Evolutionary conservation across 2,797 vertebrate genomes (phyloP), one percentile per base, ranked within the genome.

Genomic region (Anisognathus igniventris): DNA sequence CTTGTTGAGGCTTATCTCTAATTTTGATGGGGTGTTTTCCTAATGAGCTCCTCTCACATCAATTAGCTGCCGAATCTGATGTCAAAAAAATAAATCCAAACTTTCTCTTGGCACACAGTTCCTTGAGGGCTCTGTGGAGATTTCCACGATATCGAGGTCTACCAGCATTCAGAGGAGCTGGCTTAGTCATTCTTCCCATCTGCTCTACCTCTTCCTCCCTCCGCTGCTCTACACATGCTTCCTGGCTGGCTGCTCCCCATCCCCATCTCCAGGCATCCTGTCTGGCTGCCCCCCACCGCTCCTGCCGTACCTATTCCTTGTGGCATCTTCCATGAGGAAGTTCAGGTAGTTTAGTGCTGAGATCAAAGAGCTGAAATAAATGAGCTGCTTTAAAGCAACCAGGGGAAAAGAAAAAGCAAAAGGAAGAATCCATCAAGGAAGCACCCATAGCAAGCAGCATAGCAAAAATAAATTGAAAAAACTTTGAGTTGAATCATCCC

Each of bases 131-230:
- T 95, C 62, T 90, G 45, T 73, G 85, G 88, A 96, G 95, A 86
- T 93, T 96, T 97, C 96, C 91, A 78, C 6, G 20, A 70, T 92
- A 78, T 40, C 0, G 0, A 95, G 95, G 90, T 95, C 93, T 94
- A 93, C 87, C 54, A 86, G 73, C 76, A 56, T 84, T 96, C 24
- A 1, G 82, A 94, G 65, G 65, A 95, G 90, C 73, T 92, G 73
- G 77, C 91, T 97, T 97, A 97, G 91, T 97, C 95, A 97, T 88
- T 90, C 91, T 95, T 90, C 79, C 96, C 96, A 97, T 96, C 95
- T 97, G 96, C 95, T 97, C 64, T 62, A 17, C 57, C 94, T 81
- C 92, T 96, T 95, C 67, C 51, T 93, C 85, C 37, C 76, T 96
- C 62, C 3, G 0, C 67, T 84, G 87, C 95, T 94, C 91, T 44